phyloP scores from a whole-genome alignment of 2,797 vertebrate species.

The Sebastes reedi region DNA sequence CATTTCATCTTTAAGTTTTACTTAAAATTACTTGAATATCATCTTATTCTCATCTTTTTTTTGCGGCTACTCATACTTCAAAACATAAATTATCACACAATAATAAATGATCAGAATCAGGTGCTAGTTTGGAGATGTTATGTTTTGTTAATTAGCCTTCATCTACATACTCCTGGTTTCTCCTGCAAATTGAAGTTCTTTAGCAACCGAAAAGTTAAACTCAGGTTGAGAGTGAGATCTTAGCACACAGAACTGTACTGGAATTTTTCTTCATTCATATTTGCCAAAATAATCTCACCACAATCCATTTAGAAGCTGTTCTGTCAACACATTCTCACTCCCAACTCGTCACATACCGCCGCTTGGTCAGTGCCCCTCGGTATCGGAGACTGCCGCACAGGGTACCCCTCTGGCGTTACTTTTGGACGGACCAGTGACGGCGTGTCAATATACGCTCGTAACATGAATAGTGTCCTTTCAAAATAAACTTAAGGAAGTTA shows the following conservation, averaged over 20 bases:
- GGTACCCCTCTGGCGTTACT: too few relatives aligned
- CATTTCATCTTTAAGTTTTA: neutral
- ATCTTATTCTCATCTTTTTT: neutral
- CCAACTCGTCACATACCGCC: too few relatives aligned
- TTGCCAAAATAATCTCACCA: neutral
- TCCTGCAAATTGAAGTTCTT: neutral
- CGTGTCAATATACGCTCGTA: too few relatives aligned
- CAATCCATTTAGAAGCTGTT: neutral
- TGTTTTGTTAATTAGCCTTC: neutral
- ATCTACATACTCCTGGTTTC: neutral
- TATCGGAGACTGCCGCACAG: fast-evolving
- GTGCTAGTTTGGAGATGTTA: neutral
- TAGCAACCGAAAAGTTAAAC: neutral
- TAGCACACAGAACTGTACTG: neutral
- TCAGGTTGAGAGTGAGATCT: neutral
- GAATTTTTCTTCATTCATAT: neutral
- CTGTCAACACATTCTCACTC: too few relatives aligned
- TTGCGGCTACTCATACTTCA: neutral
- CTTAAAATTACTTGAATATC: neutral
- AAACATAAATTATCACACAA: neutral
- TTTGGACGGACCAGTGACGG: too few relatives aligned
- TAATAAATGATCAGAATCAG: neutral
- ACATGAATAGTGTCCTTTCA: too few relatives aligned
- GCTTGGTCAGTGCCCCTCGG: too few relatives aligned
- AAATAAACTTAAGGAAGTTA: too few relatives aligned